phyloP scores from a whole-genome alignment of 37 sponge, comb jelly and placozoan species.

The Haliclona indistincta region DNA sequence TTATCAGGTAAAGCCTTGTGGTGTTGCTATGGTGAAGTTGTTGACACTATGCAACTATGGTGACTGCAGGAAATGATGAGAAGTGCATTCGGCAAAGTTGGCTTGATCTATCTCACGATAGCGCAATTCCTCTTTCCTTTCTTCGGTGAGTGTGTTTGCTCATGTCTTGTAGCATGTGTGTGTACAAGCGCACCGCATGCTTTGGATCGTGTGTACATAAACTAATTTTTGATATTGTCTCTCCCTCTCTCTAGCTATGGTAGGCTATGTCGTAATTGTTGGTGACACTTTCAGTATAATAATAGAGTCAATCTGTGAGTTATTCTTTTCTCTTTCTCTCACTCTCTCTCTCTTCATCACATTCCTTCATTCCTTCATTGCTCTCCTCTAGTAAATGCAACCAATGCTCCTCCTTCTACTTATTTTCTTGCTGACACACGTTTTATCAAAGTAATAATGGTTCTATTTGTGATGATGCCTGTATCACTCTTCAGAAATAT shows the following conservation, averaged over 20 bases:
- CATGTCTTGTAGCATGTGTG: not conserved
- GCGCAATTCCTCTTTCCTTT: slow-evolving; percentile 60
- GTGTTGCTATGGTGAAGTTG: not conserved
- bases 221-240: too few relatives aligned
- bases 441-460: slow-evolving; percentile 39
- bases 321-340: too few relatives aligned
- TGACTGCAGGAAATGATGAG: slow-evolving; percentile 54
- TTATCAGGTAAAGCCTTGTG: slow-evolving; percentile 30
- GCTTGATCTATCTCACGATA: slow-evolving; percentile 36
- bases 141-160: slow-evolving; percentile 43
- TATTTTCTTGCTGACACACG: not conserved
- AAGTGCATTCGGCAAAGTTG: slow-evolving; percentile 49
- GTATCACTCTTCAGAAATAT: slow-evolving; percentile 59
- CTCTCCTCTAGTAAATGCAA: too few relatives aligned
- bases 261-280: slow-evolving; percentile 55
- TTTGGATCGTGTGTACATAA: too few relatives aligned
- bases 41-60: not conserved
- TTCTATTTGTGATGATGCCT: slow-evolving; percentile 59
- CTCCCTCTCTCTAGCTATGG: slow-evolving; percentile 63
- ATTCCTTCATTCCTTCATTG: too few relatives aligned
- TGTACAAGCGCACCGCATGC: not conserved
- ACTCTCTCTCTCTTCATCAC: not conserved
- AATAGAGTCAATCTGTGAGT: slow-evolving; percentile 44
- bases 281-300: slow-evolving; percentile 60
- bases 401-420: not conserved